Base-by-base conservation (phyloP, 2,888 invertebrate genomes). In the Chloroclystis v-ata region DNA sequence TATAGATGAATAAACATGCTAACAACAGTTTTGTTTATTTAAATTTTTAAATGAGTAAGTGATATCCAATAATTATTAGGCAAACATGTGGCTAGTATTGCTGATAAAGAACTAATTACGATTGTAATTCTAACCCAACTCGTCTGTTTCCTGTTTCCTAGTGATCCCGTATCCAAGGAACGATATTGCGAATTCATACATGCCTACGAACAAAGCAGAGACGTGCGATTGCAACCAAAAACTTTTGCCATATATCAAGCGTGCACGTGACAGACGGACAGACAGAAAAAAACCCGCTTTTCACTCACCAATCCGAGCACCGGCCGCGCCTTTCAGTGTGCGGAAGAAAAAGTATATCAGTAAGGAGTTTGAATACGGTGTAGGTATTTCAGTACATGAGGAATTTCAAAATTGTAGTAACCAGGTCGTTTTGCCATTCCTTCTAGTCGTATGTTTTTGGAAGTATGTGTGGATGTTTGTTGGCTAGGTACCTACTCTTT, bases 231-330 rank as follows among this genome's bases (percentile, higher is more conserved):
- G 71, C 69, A 71, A 68, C 69, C 69, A 68, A 55, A 67, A 69
- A 60, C 61, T 65, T 5, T 20, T n/a, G n/a, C n/a, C n/a, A n/a
- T n/a, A n/a, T n/a, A n/a, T 65, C 66, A 77, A 82, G 82, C 82
- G 77, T 77, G 77, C 52, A 42, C 60, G 57, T 62, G 67, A 71
- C 69, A 67, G 61, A 72, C 69, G 62, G 55, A 54, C 52, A 61
- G 57, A 72, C 63, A 67, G 57, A 11, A 49, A 33, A 45, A 4
- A 69, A 75, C 68, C 71, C 63, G 72, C 70, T 65, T 50, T 62
- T 54, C 67, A 91, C 91, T 91, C 88, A 91, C 92, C 91, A 62
- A 91, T 91, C 68, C 91, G 77, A 52, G 91, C 91, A 62, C 91
- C 91, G 61, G 91, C 91, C 63, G 91, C 91, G 84, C 90, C 90